Evolutionary conservation across 2,888 invertebrate species (phyloP), one percentile per base, ranked within the genome.

Genomic region (Meteorus cinctellus): DNA sequence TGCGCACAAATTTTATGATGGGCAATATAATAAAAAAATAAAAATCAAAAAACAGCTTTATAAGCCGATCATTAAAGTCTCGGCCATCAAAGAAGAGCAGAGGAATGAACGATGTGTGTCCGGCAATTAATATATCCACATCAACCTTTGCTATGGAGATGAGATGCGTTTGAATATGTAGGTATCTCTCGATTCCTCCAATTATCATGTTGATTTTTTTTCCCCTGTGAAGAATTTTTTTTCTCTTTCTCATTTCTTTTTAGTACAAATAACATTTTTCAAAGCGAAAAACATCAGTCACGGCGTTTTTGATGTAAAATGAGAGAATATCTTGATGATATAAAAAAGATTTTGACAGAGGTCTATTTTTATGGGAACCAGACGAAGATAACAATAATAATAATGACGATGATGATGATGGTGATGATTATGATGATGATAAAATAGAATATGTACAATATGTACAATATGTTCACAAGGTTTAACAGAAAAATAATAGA

Each of bases 31-130:
- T 86, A 86, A 86, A 85, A 83, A 84, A 86, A 86, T 84, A 86
- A 84, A 87, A 87, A 86, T 84, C 83, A 80, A 79, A 86, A 31
- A 86, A 87, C 86, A 86, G 81, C 84, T 88, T 87, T 88, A 88
- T 84, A 82, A 84, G 84, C 81, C 81, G 84, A 87, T 88, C 88
- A 87, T 88, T 88, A 88, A 88, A 87, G 83, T 80, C 83, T 81
- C 74, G 63, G 76, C 77, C 77, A 73, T 75, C 74, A 77, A 77
- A 72, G 73, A 80, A 70, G 75, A 82, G 77, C 78, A 73, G 70
- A 76, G 77, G 79, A 83, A 83, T 80, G 81, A 84, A 85, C 82
- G 55, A 55, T 19, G 55, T 55, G 84, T 84, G 83, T 84, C 84
- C 84, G 84, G 83, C 87, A 83, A 87, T 87, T 87, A 86, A 86